Base-by-base conservation (phyloP, 92 coral and sea anemone species). In the Desmophyllum pertusum region DNA sequence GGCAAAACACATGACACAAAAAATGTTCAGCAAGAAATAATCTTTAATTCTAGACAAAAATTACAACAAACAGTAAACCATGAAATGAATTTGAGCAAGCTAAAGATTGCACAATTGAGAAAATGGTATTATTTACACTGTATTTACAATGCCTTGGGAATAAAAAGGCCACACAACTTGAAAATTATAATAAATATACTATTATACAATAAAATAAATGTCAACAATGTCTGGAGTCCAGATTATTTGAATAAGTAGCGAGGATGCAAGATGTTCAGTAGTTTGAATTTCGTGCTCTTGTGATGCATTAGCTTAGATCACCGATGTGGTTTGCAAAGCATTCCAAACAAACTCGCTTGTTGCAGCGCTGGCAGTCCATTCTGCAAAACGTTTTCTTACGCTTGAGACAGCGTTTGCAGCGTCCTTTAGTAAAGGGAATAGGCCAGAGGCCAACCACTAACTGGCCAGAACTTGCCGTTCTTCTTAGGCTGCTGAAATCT, bases 381-480 rank as follows among this genome's bases (percentile, higher is more conserved):
- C 66, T 18, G 52, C 76, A 64, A 45, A 62, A 76, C 18, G 75
- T 48, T n/a, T 17, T 25, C 27, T 75, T 73, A 25, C 65, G 64
- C 14, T 76, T 64, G 25, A 84, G 59, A 41, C 88, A 84, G 10
- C 69, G 48, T 84, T 50, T 63, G 41, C 88, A 84, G 3, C 70
- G 77, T 29, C 92, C 89, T 75, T 70, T 85, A 6, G 51, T 35
- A 9, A 61, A 77, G 18, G 79, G 53, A 80, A 80, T 38, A 23
- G 90, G 92, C 87, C 92, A 80, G 76, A 81, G 88, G 38, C 93
- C 85, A 3, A 66, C 90, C 61, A 86, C 90, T 19, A 70, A 0
- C 19, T 45, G 81, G 10, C 81, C 75, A 52, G 89, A 74, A 85
- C 61, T 31, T n/a, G n/a, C 78, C 4, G 86, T 55, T 42, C 64